Conservation (phyloP, 2,888 invertebrate genomes). For the Lysandra coridon region DNA sequence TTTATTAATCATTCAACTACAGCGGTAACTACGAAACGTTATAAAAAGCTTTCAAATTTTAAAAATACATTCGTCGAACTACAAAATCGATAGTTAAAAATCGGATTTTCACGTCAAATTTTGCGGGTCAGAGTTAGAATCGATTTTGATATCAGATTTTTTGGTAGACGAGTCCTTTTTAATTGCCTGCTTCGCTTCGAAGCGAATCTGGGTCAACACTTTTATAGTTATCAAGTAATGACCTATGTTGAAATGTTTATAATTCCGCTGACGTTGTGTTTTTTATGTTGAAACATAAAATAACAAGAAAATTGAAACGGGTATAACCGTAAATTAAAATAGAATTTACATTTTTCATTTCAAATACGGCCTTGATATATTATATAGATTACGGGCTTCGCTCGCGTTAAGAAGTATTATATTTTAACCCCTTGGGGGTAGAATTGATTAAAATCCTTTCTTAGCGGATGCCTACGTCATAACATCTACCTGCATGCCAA, state of each 20-base stretch:
- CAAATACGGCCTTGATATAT: too few relatives aligned
- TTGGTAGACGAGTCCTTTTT: neutral
- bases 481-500: too few relatives aligned
- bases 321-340: neutral
- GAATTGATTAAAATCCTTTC: too few relatives aligned
- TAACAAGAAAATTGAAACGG: neutral
- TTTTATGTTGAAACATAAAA: neutral
- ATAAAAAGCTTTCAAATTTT: neutral
- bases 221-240: neutral
- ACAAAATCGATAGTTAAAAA: neutral
- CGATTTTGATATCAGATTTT: conserved; percentile 3
- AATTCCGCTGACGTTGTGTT: neutral
- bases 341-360: neutral
- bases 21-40: neutral
- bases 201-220: neutral
- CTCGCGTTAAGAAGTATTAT: too few relatives aligned
- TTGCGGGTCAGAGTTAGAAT: neutral
- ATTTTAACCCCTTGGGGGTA: too few relatives aligned
- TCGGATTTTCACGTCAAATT: conserved; percentile 2
- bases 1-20: neutral
- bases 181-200: neutral
- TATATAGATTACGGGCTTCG: too few relatives aligned
- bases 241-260: neutral
- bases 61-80: neutral
- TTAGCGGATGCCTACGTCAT: too few relatives aligned